Conservation (phyloP, 2,113 vertebrate species). For the Chaenocephalus aceratus region DNA sequence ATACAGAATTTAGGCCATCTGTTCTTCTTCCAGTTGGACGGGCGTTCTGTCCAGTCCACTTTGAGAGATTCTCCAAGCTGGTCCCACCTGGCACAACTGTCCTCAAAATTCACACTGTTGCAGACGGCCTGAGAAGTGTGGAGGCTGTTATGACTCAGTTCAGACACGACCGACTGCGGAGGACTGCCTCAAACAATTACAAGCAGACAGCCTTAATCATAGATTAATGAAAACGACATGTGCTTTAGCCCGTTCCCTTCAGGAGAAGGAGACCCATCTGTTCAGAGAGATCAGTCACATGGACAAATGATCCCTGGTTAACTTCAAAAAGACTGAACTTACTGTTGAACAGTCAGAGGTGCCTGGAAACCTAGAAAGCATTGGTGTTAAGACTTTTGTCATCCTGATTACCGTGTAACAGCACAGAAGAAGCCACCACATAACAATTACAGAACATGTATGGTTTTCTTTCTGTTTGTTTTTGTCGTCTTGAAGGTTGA, state of each 20-base stretch:
- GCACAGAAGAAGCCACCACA: background rate
- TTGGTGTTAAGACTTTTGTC: background rate
- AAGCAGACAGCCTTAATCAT: conserved; percentile 43
- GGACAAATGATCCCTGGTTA: conserved; percentile 8
- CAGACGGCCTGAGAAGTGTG: conserved; percentile 67
- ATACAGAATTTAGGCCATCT: conserved; percentile 68
- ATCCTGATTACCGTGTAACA: background rate
- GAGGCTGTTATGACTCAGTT: conserved; percentile 68
- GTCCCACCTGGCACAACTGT: conserved; percentile 76
- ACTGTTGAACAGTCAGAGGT: background rate
- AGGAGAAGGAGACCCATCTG: background rate
- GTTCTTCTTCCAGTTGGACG: conserved; percentile 63
- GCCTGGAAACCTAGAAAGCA: background rate
- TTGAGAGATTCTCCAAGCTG: conserved; percentile 48
- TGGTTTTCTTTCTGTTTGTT: background rate
- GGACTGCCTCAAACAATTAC: conserved; percentile 44
- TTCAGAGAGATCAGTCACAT: conserved; percentile 14
- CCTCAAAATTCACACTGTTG: conserved; percentile 60
- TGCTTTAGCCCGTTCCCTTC: conserved; percentile 13
- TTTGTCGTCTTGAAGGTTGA: background rate
- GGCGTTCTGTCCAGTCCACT: conserved; percentile 59
- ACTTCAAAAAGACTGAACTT: background rate
- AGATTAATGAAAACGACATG: conserved; percentile 38
- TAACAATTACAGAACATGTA: background rate
- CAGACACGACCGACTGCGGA: conserved; percentile 52